These are phyloP conservation scores for Piliocolobus tephrosceles DNA, from an alignment of 2,113 vertebrate genomes.

Conservation along the genomic window DNA sequence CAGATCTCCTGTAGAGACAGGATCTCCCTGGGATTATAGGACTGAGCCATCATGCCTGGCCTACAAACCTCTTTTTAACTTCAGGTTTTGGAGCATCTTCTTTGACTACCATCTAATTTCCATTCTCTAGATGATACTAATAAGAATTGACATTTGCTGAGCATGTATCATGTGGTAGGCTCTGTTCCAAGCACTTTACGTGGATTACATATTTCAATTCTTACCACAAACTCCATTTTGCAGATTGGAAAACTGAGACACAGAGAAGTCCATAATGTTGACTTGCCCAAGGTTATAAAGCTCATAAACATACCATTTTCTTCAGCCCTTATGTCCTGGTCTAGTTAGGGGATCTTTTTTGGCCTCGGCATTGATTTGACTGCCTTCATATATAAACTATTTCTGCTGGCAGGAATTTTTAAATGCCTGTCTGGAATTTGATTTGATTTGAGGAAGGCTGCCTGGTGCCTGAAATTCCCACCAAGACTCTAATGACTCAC, in stretches of 20 bases:
- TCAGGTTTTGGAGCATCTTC: not conserved
- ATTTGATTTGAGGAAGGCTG: not conserved
- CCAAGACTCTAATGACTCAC: not conserved
- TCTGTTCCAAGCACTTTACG: not conserved
- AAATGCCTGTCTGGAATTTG: not conserved
- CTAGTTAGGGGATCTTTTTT: not conserved
- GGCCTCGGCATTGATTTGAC: not conserved
- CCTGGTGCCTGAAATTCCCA: not conserved
- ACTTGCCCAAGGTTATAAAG: not conserved
- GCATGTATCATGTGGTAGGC: not conserved
- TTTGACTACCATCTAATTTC: not conserved
- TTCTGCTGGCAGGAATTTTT: not conserved
- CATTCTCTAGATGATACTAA: not conserved
- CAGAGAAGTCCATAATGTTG: not conserved
- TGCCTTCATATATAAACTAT: not conserved
- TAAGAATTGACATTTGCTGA: not conserved
- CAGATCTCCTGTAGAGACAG: too few species aligned
- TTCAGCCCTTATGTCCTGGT: not conserved
- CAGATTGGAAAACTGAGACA: not conserved
- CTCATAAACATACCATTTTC: not conserved
- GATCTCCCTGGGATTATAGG: too few species aligned
- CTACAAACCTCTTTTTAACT: not conserved
- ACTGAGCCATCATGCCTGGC: too few species aligned
- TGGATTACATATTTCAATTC: not conserved
- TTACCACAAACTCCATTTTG: not conserved